A percentile compares a stretch with the other conserved stretches of the same genome.
phyloP scores from a whole-genome alignment of 2,797 vertebrate species.

The Falco concolor region DNA sequence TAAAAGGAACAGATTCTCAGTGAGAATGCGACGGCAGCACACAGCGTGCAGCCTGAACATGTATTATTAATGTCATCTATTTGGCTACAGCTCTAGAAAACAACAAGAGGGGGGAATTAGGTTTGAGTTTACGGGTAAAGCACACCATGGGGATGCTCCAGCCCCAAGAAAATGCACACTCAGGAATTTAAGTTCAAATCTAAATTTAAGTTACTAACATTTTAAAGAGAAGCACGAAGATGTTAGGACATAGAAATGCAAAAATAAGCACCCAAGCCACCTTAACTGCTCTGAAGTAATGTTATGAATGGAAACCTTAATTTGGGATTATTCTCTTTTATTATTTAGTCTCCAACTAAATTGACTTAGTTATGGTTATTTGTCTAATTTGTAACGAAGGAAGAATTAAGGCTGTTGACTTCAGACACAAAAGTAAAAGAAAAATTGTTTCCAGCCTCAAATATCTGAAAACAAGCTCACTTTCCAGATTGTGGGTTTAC shows the following conservation, averaged over 20 bases:
- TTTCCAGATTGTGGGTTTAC: neutral
- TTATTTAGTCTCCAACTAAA: neutral
- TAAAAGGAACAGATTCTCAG: neutral
- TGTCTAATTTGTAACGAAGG: neutral
- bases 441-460: neutral
- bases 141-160: neutral
- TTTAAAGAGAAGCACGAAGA: neutral
- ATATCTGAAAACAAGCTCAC: neutral
- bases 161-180: neutral
- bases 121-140: neutral
- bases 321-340: neutral
- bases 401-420: neutral
- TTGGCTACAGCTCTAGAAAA: neutral
- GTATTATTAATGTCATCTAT: neutral
- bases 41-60: fast-evolving
- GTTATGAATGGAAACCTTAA: neutral
- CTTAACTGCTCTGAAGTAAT: neutral
- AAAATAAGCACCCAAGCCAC: neutral
- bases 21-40: neutral
- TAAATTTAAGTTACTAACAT: neutral
- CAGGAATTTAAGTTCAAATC: neutral
- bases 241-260: neutral
- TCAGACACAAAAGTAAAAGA: neutral
- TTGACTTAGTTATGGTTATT: neutral
- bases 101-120: neutral